Percentiles rank a stretch among this genome's conserved stretches.
Evolutionary conservation across 2,113 vertebrate genomes (phyloP).

Genomic region (Etia nguti): DNA sequence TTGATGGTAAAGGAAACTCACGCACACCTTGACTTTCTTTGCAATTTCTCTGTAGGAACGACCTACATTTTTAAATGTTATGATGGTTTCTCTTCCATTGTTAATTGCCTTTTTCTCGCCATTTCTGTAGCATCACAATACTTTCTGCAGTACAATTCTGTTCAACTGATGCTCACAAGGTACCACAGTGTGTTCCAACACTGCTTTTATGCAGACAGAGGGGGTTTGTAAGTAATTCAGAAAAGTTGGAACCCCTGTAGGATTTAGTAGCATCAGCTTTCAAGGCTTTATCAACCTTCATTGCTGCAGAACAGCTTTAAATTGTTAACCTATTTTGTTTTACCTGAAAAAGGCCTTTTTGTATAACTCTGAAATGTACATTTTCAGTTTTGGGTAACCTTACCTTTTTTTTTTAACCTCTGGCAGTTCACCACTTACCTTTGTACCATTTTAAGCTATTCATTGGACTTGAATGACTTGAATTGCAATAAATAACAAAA

Average conservation of each 20-base stretch:
- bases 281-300: not conserved
- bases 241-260: accelerated
- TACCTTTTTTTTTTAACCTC: not conserved
- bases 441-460: not conserved
- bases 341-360: accelerated
- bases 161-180: accelerated
- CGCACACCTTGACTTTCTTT: not conserved
- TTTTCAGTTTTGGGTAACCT: not conserved
- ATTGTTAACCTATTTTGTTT: not conserved
- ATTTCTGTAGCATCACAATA: not conserved
- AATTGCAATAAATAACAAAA: not conserved
- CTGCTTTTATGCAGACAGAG: not conserved
- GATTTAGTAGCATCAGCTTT: not conserved
- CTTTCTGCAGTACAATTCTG: not conserved
- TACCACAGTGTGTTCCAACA: not conserved
- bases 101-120: not conserved
- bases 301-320: not conserved
- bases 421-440: not conserved
- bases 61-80: not conserved
- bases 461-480: not conserved
- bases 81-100: not conserved
- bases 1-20: not conserved
- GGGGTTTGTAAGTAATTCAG: not conserved
- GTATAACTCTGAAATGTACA: not conserved
- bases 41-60: not conserved